phyloP scores from a whole-genome alignment of 2,888 invertebrate genomes.

The Torymus aiolomorphi region DNA sequence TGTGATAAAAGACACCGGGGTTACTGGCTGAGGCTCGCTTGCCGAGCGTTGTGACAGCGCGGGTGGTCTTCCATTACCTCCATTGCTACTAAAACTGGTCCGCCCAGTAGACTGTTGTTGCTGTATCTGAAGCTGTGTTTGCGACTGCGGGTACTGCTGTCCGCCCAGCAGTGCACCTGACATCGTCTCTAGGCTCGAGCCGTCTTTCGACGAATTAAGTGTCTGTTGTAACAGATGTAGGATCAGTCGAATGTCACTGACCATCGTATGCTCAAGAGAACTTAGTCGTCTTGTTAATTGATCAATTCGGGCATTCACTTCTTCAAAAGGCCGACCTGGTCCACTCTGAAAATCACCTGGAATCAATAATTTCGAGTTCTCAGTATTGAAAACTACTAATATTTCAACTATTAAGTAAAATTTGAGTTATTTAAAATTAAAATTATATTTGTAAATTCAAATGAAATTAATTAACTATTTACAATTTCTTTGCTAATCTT shows the following conservation, averaged over 20 bases:
- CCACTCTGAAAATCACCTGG: slow-evolving; percentile 74
- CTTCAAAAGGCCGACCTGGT: slow-evolving; percentile 76
- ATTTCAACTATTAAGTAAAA: slow-evolving; percentile 29
- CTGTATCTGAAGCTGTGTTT: background rate
- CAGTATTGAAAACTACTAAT: too few relatives aligned
- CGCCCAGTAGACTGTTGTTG: background rate
- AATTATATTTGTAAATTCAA: too few relatives aligned
- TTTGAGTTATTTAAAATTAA: too few relatives aligned
- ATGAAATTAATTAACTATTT: too few relatives aligned
- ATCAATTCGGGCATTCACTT: slow-evolving; percentile 82
- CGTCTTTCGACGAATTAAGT: slow-evolving; percentile 71
- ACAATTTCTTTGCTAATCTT: too few relatives aligned
- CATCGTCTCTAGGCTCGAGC: slow-evolving; percentile 74
- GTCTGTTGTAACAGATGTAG: slow-evolving; percentile 81
- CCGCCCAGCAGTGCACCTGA: slow-evolving; percentile 77
- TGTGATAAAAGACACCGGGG: slow-evolving; percentile 56
- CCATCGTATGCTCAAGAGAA: slow-evolving; percentile 84
- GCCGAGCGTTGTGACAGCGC: slow-evolving; percentile 80
- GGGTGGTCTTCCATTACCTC: slow-evolving; percentile 71
- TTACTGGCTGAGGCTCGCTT: slow-evolving; percentile 80
- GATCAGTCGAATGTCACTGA: slow-evolving; percentile 85
- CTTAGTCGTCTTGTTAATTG: slow-evolving; percentile 83
- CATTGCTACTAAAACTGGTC: background rate
- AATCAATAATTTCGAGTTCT: background rate
- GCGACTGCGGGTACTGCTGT: background rate